Evolutionary conservation across 1,140 invertebrate species (phyloP).

Genomic region (Aphaenogaster rudis): DNA sequence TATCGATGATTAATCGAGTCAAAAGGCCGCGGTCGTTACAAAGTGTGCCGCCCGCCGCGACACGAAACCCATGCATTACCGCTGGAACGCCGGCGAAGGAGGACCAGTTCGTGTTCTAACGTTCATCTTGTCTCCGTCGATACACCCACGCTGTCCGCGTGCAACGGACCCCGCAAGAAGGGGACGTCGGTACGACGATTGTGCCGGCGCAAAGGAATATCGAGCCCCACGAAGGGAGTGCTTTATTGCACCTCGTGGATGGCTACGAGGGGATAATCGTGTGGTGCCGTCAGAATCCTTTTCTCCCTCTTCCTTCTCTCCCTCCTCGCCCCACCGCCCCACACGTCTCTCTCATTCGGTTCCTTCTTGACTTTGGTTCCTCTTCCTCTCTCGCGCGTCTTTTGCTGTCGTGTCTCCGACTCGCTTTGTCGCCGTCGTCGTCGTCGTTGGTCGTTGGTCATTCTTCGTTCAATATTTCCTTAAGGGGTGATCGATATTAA

Average conservation of each 20-base stretch:
- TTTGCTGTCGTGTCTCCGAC: conserved; percentile 35
- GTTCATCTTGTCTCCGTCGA: conserved; percentile 82
- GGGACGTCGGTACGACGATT: conserved; percentile 56
- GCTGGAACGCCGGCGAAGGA: conserved; percentile 75
- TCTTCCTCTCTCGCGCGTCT: conserved; percentile 9
- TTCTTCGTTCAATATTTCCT: neutral
- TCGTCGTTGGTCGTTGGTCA: conserved; percentile 12
- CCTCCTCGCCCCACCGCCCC: neutral
- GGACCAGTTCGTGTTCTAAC: conserved; percentile 83
- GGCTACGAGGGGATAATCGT: conserved; percentile 63
- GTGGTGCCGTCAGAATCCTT: conserved; percentile 56
- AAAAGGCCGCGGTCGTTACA: conserved; percentile 86
- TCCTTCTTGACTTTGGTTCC: neutral
- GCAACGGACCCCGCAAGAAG: conserved; percentile 38
- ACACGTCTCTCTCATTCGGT: neutral
- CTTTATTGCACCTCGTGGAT: conserved; percentile 66
- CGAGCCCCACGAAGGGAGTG: conserved; percentile 63
- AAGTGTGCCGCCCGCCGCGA: conserved; percentile 87
- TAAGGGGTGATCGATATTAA: conserved; percentile 41
- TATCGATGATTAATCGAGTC: conserved; percentile 87
- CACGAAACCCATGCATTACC: conserved; percentile 85
- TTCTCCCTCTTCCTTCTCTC: neutral
- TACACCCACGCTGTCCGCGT: conserved; percentile 80
- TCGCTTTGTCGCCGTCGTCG: conserved; percentile 38
- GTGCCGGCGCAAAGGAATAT: conserved; percentile 59